Percentiles rank a stretch among this genome's conserved stretches.
These are phyloP conservation scores for Clepsis dumicolana DNA, from an alignment of 2,888 invertebrate genomes.

Conservation along the genomic window DNA sequence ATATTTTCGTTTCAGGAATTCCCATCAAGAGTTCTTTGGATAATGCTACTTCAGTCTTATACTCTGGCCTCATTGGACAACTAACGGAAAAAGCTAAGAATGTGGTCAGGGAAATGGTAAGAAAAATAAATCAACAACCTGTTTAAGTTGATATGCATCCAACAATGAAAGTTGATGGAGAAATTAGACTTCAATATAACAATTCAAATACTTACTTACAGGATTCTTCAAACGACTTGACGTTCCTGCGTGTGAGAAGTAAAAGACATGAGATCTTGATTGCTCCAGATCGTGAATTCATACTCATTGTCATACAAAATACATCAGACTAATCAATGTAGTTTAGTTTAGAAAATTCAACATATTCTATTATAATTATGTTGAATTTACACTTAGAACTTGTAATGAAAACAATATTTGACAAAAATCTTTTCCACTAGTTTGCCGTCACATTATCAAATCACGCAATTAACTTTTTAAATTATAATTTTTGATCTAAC, in stretches of 20 bases:
- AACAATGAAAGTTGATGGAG: too few species aligned
- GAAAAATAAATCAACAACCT: background rate
- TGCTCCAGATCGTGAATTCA: constrained; percentile 98
- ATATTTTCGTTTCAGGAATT: constrained; percentile 86
- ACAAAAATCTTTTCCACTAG: too few species aligned
- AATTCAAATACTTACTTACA: constrained; percentile 52
- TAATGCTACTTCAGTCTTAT: constrained; percentile 98
- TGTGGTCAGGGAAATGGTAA: constrained; percentile 95
- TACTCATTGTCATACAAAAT: constrained; percentile 97
- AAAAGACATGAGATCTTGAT: constrained; percentile 99
- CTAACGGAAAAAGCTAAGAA: constrained; percentile 97
- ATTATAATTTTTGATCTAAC: too few species aligned
- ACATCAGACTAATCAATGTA: constrained; percentile 82
- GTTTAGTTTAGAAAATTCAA: background rate
- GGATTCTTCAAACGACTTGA: constrained; percentile 98
- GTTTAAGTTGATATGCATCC: too few species aligned
- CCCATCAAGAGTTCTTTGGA: constrained; percentile 97
- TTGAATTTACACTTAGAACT: too few species aligned
- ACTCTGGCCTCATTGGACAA: constrained; percentile 96
- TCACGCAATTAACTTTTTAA: background rate
- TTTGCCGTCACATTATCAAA: background rate
- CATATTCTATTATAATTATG: too few species aligned
- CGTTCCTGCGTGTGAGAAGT: constrained; percentile 97
- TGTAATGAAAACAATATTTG: too few species aligned
- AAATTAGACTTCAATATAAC: background rate